Conservation (phyloP, 2,113 vertebrate species). For the Pterocles orientalis region DNA sequence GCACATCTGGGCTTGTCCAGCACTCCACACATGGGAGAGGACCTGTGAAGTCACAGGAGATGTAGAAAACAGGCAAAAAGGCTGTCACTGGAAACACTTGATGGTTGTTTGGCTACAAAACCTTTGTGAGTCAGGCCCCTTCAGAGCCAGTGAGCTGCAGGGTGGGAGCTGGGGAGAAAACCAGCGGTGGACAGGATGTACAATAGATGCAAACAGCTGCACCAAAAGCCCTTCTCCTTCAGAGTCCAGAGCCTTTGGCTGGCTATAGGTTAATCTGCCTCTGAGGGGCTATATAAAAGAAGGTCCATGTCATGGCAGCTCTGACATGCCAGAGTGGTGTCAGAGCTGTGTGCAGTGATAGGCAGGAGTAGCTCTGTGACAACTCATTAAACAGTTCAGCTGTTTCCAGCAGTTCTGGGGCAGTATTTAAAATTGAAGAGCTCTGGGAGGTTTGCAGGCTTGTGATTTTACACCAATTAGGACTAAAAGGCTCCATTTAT, state of each 20-base stretch:
- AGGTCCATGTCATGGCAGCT: background rate
- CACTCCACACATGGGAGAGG: background rate
- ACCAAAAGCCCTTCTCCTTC: background rate
- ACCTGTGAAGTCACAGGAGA: background rate
- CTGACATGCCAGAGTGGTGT: background rate
- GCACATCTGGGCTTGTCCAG: background rate
- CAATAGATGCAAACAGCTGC: background rate
- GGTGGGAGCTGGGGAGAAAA: background rate
- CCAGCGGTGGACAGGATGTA: background rate
- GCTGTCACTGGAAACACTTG: background rate
- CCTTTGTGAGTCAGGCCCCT: background rate
- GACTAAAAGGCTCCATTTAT: conserved; percentile 66
- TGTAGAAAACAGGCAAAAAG: background rate
- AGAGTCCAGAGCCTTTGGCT: background rate
- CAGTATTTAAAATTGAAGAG: conserved; percentile 65
- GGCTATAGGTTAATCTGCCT: background rate
- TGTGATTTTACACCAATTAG: conserved; percentile 57
- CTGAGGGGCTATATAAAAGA: background rate
- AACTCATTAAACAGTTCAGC: background rate
- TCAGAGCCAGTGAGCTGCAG: background rate
- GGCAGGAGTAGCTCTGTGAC: background rate
- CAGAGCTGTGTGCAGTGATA: background rate
- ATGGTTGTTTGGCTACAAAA: background rate
- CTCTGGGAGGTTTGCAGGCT: conserved; percentile 35
- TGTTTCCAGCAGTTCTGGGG: conserved; percentile 23